Evolutionary conservation across 1,140 invertebrate species (phyloP), one percentile per base, ranked within the genome.

Genomic region (Lysiphlebus fabarum): DNA sequence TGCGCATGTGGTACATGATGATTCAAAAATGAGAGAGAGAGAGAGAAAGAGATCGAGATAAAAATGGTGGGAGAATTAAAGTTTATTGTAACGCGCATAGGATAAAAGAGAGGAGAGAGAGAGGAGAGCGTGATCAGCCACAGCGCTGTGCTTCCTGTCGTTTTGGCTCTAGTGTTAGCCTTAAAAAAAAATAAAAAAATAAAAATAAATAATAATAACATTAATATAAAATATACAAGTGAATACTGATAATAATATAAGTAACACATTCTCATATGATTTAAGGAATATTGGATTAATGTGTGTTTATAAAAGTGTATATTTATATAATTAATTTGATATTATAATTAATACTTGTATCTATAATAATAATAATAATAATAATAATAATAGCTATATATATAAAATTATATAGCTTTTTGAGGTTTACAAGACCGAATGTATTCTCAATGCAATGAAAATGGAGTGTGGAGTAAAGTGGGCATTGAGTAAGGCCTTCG

Each of bases 361-460:
- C n/a, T 10, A 42, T 10, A 3, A 42, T n/a, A 51, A 26, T 11
- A 37, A 37, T n/a, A 14, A 51, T 9, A 14, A 37, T 7, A 26
- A 55, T 37, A 4, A n/a, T n/a, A n/a, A n/a, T n/a, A n/a, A n/a
- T n/a, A n/a, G n/a, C n/a, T n/a, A n/a, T n/a, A n/a, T n/a, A n/a
- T n/a, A n/a, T n/a, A n/a, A n/a, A n/a, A n/a, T n/a, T n/a, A n/a
- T n/a, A n/a, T n/a, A n/a, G n/a, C n/a, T n/a, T 51, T 51, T 7
- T 12, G 10, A 51, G 38, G 49, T 51, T 51, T 37, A 58, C 17
- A 2, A 59, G 61, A 56, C 66, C 72, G 74, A 73, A 80, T 81
- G 78, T 76, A 71, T 78, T 75, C 73, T 76, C 77, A 73, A 78
- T 75, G 73, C 71, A 65, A 76, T 72, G 67, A 81, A 78, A 80